A percentile compares a stretch with the other conserved stretches of the same genome.
Evolutionary conservation across 2,888 invertebrate genomes (phyloP).

Genomic region (Acanthococcus lagerstroemiae): DNA sequence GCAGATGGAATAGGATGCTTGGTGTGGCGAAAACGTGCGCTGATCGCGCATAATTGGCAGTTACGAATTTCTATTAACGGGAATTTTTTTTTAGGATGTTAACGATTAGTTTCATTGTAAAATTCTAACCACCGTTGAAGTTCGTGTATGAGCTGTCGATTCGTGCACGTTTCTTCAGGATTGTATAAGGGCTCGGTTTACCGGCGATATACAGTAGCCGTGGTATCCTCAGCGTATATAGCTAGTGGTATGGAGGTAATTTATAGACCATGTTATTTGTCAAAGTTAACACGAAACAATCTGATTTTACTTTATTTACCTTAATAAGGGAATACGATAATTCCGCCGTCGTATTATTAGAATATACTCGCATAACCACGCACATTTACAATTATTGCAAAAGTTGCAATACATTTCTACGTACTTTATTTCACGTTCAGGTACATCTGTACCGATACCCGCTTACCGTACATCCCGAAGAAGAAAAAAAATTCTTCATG

Average conservation of each 20-base stretch:
- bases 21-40: no score
- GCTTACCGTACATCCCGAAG: not conserved
- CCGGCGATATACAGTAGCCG: conserved; percentile 8
- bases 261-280: conserved; percentile 28
- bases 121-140: no score
- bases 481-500: conserved; percentile 20
- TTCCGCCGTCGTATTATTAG: conserved; percentile 3
- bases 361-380: not conserved
- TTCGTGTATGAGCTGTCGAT: conserved; percentile 9
- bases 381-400: not conserved
- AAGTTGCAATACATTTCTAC: not conserved
- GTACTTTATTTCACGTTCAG: not conserved
- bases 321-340: conserved; percentile 27
- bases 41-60: no score
- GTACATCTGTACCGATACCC: not conserved
- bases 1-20: no score
- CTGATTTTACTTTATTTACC: conserved; percentile 28
- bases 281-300: conserved; percentile 29
- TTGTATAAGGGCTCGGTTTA: not conserved
- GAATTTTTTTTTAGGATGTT: no score
- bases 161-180: not conserved
- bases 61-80: no score
- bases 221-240: conserved; percentile 16
- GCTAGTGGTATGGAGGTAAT: no score
- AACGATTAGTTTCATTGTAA: no score